These are phyloP conservation scores for Amazona vittata DNA, from an alignment of 2,113 vertebrate species.

Conservation along the genomic window DNA sequence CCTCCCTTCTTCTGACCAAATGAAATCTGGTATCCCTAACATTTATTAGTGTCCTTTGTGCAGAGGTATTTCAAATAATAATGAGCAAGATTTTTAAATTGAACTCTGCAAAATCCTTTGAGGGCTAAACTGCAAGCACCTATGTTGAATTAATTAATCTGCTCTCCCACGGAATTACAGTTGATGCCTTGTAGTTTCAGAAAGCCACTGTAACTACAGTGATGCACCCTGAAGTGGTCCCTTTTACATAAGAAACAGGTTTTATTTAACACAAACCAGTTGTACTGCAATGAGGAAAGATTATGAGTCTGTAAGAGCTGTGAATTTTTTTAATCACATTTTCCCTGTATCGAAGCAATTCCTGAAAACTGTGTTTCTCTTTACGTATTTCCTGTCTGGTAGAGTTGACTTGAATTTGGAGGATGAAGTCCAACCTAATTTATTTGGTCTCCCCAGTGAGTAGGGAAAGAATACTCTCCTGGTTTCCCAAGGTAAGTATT, in stretches of 20 bases:
- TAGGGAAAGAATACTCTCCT: conserved; percentile 80
- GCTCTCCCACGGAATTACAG: not conserved
- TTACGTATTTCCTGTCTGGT: not conserved
- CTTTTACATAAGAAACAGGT: not conserved
- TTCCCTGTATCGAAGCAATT: not conserved
- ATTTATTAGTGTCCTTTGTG: not conserved
- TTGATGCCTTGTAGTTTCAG: not conserved
- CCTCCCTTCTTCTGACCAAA: not conserved
- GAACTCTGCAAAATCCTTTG: not conserved
- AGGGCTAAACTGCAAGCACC: not conserved
- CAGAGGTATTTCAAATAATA: not conserved
- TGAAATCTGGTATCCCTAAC: not conserved
- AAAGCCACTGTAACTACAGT: not conserved
- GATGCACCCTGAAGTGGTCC: not conserved
- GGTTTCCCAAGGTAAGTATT: conserved; percentile 85
- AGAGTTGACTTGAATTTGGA: conserved; percentile 11
- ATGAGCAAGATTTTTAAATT: not conserved
- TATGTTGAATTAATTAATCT: not conserved
- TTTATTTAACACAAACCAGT: not conserved
- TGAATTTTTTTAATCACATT: not conserved
- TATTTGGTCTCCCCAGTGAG: conserved; percentile 75
- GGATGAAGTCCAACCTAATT: conserved; percentile 70
- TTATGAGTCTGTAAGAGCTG: not conserved
- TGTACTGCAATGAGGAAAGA: not conserved
- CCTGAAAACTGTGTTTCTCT: not conserved